A percentile compares a stretch with the other conserved stretches of the same genome.
These are phyloP conservation scores for Lepus oiostolus DNA, from an alignment of 2,797 vertebrate genomes.

Conservation along the genomic window DNA sequence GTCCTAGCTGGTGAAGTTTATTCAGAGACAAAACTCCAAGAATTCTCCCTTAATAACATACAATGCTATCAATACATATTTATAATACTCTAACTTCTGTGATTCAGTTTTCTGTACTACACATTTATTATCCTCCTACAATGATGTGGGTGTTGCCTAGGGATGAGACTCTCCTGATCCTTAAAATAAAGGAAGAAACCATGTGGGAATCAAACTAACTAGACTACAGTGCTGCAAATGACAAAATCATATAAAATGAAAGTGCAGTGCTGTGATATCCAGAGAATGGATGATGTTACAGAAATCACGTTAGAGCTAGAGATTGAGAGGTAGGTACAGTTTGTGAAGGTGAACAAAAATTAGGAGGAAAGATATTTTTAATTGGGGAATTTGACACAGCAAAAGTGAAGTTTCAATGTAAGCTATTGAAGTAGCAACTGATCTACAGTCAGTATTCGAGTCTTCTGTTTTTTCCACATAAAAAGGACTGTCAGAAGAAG, in stretches of 20 bases:
- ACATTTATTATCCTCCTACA: not conserved
- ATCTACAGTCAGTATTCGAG: not conserved
- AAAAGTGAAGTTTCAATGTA: not conserved
- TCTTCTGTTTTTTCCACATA: not conserved
- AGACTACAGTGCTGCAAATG: not conserved
- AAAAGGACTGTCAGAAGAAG: not conserved
- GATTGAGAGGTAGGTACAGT: not conserved
- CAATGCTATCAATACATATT: not conserved
- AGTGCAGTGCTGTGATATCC: not conserved
- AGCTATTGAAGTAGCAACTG: not conserved
- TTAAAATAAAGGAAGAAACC: not conserved
- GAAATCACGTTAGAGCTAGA: not conserved
- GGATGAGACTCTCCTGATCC: not conserved
- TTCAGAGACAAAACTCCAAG: not conserved
- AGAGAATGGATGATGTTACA: not conserved
- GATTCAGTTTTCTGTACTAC: not conserved
- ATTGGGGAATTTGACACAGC: not conserved
- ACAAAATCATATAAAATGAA: not conserved
- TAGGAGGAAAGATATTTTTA: not conserved
- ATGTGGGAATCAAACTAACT: not conserved
- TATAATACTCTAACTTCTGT: not conserved
- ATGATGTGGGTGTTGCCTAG: not conserved
- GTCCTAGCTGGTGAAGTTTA: not conserved
- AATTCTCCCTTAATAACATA: not conserved
- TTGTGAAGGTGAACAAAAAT: not conserved